phyloP scores from a whole-genome alignment of 2,888 invertebrate genomes.

The Heliconius sara region DNA sequence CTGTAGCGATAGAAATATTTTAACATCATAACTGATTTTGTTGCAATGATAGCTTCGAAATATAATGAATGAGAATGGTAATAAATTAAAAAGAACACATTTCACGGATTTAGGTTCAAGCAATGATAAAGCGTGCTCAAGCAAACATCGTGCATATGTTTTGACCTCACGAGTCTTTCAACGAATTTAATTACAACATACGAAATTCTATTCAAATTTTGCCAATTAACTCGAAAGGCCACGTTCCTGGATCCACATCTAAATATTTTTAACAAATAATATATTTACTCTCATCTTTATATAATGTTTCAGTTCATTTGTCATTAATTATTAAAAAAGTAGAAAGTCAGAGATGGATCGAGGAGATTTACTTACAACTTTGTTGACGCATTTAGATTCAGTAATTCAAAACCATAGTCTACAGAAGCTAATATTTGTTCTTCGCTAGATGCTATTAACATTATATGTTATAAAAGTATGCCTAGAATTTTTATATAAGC shows the following conservation, averaged over 20 bases:
- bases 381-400: not conserved
- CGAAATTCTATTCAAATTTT: slow-evolving; percentile 4
- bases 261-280: not conserved
- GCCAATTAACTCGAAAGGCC: slow-evolving; percentile 9
- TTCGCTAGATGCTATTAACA: not conserved
- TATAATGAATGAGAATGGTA: slow-evolving; percentile 17
- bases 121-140: slow-evolving; percentile 70
- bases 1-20: not conserved
- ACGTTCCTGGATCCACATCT: slow-evolving; percentile 6
- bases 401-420: not conserved
- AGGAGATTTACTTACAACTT: not conserved
- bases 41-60: slow-evolving; percentile 5
- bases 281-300: not conserved
- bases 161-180: slow-evolving; percentile 25
- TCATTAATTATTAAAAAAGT: not conserved
- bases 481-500: not conserved
- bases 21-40: not conserved
- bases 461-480: not conserved
- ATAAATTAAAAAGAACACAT: slow-evolving; percentile 18
- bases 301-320: not conserved
- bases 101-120: slow-evolving; percentile 48
- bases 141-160: slow-evolving; percentile 50
- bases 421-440: not conserved
- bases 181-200: not conserved
- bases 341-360: not conserved